Percentiles rank a stretch among this genome's conserved stretches.
Evolutionary conservation across 2,113 vertebrate genomes (phyloP).

Genomic region (Callionymus lyra): DNA sequence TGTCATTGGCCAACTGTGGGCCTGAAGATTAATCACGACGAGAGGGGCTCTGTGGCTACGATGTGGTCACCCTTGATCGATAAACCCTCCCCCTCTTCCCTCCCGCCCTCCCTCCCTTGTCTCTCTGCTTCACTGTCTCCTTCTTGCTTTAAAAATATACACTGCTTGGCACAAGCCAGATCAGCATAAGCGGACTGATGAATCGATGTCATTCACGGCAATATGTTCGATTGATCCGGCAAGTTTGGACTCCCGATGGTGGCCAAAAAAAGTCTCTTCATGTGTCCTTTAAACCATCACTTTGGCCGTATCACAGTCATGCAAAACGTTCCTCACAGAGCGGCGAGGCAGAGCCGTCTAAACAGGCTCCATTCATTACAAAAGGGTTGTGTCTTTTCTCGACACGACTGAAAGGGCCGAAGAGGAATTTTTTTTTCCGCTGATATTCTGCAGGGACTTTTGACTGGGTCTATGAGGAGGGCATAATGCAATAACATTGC

Average conservation of each 20-base stretch:
- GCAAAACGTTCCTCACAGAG: too few species aligned
- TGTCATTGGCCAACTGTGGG: constrained; percentile 67
- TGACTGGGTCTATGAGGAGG: constrained; percentile 54
- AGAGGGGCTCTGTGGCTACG: constrained; percentile 60
- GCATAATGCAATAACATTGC: constrained; percentile 60
- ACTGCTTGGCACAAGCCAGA: constrained; percentile 33
- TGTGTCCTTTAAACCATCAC: too few species aligned
- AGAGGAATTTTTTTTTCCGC: constrained; percentile 41
- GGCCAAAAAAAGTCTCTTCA: neutral
- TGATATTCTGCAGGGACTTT: constrained; percentile 55
- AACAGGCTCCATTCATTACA: too few species aligned
- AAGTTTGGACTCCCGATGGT: constrained; percentile 30
- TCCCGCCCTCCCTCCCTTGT: constrained; percentile 19
- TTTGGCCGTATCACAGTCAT: too few species aligned
- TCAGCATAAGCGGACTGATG: constrained; percentile 62
- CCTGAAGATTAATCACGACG: constrained; percentile 67
- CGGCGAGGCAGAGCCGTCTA: too few species aligned
- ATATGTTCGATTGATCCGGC: constrained; percentile 53
- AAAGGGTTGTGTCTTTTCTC: too few species aligned
- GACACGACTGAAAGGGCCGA: neutral
- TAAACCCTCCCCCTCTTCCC: constrained; percentile 59
- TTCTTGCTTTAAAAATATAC: constrained; percentile 28
- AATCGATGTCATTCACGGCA: constrained; percentile 59
- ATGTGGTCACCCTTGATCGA: constrained; percentile 69
- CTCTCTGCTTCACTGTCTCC: constrained; percentile 22